These are phyloP conservation scores for Drosophila burlai DNA, from an alignment of 1,140 invertebrate genomes.

Conservation along the genomic window DNA sequence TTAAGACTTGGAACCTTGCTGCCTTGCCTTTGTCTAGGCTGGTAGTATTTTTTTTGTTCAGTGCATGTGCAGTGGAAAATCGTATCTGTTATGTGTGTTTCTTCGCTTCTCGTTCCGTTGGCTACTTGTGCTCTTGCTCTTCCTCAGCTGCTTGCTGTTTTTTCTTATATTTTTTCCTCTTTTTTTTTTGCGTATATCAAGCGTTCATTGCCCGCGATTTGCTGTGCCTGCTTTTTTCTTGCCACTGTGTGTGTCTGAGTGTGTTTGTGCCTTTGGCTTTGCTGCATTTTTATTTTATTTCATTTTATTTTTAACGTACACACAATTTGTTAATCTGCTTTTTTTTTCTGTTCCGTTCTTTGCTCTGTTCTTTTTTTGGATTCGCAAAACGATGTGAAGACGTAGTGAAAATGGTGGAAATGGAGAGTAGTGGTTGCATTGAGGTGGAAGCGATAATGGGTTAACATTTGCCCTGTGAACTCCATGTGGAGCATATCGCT, in stretches of 20 bases:
- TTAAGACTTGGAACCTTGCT: neutral
- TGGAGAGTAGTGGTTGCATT: neutral
- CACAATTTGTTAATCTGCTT: slow-evolving; percentile 69
- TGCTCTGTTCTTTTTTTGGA: slow-evolving; percentile 42
- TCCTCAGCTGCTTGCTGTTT: slow-evolving; percentile 20
- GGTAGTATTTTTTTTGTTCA: neutral
- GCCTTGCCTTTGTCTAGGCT: neutral
- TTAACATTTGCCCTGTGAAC: slow-evolving; percentile 42
- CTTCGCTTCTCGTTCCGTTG: slow-evolving; percentile 62
- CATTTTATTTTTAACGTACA: slow-evolving; percentile 68
- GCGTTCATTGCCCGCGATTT: slow-evolving; percentile 77
- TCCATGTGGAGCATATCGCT: slow-evolving; percentile 20
- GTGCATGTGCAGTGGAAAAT: slow-evolving; percentile 53
- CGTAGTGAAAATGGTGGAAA: neutral
- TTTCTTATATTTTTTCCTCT: slow-evolving; percentile 41
- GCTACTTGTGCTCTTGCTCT: slow-evolving; percentile 38
- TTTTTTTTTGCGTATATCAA: slow-evolving; percentile 75
- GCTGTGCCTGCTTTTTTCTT: slow-evolving; percentile 41
- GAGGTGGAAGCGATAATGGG: neutral
- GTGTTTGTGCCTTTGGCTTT: slow-evolving; percentile 28
- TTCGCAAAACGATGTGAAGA: slow-evolving; percentile 39
- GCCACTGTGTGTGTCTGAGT: neutral
- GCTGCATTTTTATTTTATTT: slow-evolving; percentile 70
- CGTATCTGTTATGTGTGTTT: slow-evolving; percentile 47
- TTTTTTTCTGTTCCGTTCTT: slow-evolving; percentile 24